Evolutionary conservation across 2,113 vertebrate genomes (phyloP).

Genomic region (Apaloderma vittatum): DNA sequence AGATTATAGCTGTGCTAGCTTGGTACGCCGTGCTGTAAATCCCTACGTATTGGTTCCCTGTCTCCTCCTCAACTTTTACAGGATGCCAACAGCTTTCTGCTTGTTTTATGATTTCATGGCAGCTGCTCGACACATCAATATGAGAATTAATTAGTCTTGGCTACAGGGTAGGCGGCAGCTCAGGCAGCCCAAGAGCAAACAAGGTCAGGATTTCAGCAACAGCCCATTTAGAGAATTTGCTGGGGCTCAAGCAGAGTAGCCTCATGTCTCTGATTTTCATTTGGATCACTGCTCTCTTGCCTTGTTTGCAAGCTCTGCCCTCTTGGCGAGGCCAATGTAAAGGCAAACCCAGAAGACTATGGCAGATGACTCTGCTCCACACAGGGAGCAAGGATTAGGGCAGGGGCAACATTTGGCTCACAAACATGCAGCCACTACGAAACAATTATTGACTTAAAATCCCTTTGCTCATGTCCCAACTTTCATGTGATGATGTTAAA

Average conservation of each 20-base stretch:
- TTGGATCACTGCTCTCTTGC: conserved; percentile 13
- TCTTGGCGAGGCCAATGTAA: background rate
- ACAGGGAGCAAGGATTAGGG: background rate
- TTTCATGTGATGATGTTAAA: background rate
- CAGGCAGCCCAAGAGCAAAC: conserved; percentile 29
- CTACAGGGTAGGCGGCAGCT: conserved; percentile 15
- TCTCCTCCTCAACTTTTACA: conserved; percentile 40
- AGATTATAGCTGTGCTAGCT: background rate
- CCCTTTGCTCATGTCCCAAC: background rate
- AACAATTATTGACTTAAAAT: conserved; percentile 45
- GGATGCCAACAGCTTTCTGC: conserved; percentile 10
- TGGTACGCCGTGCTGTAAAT: background rate
- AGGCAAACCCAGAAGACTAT: background rate
- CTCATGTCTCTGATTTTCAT: background rate
- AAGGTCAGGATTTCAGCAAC: conserved; percentile 59
- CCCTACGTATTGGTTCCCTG: background rate
- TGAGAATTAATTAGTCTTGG: conserved; percentile 48
- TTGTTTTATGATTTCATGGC: conserved; percentile 26
- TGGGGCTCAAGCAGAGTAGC: conserved; percentile 16
- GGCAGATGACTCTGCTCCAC: background rate
- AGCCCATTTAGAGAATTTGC: conserved; percentile 14
- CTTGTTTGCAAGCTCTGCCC: conserved; percentile 52
- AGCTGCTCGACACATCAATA: conserved; percentile 23
- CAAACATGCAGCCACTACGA: background rate
- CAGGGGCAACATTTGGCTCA: background rate